Base-by-base conservation (phyloP, 2,888 invertebrate species). In the Keiferia lycopersicella region DNA sequence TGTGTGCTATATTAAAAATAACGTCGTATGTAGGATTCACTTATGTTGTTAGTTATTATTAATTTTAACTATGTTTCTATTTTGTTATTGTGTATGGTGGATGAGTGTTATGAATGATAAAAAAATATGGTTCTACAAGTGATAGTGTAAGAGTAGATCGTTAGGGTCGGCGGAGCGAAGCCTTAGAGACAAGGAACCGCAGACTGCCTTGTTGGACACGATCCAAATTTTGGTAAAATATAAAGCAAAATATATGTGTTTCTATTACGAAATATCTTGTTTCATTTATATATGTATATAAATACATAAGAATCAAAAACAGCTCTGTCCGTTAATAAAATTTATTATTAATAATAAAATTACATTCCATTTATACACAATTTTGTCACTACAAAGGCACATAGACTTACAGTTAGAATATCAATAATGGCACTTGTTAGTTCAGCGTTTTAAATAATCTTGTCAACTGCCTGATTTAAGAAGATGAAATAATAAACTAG, bases 211-310 rank as follows among this genome's bases (percentile, higher is more conserved):
- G 83, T 83, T 84, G 88, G 88, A 87, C 83, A 72, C 71, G 85
- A 76, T 88, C 87, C 87, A 83, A 83, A 77, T 83, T 86, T 88
- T 86, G 87, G 86, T 88, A 87, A 84, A 84, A 81, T 83, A 87
- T 84, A 84, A 86, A 87, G 86, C 85, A 85, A 88, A 89, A 88
- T 90, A 91, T 90, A 90, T 89, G 90, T 90, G 90, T 90, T 91
- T 91, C 89, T 90, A 89, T 91, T 90, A 90, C 82, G 84, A 87
- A 18, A 71, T 64, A 60, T 48, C 68, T 56, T 83, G 79, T 88
- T 90, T 88, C 76, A 86, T 86, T 87, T 79, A 45, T n/a, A 45
- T 45, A 45, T n/a, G n/a, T n/a, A 6, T n/a, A 8, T 10, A 8
- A 45, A n/a, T n/a, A n/a, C 11, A n/a, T n/a, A 4, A 45, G n/a